These are phyloP conservation scores for Macrostomum lignano DNA, from an alignment of 1,140 invertebrate species.

Conservation along the genomic window DNA sequence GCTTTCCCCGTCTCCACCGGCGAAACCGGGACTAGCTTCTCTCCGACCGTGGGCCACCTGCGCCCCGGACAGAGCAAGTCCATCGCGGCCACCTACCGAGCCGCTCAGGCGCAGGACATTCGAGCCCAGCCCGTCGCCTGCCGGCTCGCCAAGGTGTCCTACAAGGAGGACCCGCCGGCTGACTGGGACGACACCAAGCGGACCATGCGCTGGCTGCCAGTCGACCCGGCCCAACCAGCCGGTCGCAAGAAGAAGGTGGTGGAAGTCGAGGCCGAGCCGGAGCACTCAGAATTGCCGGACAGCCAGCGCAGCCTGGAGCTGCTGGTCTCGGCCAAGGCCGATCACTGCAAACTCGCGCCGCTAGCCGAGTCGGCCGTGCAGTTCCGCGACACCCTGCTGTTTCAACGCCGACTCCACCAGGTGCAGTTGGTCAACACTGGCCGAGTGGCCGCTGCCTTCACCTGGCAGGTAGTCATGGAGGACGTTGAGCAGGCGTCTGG, in stretches of 20 bases:
- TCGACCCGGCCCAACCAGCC: slow-evolving; percentile 2
- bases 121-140: neutral
- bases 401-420: slow-evolving; percentile 24
- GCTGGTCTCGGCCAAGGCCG: slow-evolving; percentile 16
- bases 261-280: slow-evolving; percentile 22
- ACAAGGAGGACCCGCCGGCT: slow-evolving; percentile 6
- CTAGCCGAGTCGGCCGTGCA: slow-evolving; percentile 14
- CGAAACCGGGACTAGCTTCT: slow-evolving; percentile 3
- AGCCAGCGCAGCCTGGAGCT: slow-evolving; percentile 15
- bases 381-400: slow-evolving; percentile 26
- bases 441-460: neutral
- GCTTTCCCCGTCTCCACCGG: slow-evolving; percentile 6
- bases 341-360: slow-evolving; percentile 21
- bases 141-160: neutral
- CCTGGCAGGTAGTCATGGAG: no score
- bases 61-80: slow-evolving; percentile 4
- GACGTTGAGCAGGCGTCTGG: no score
- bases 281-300: slow-evolving; percentile 16
- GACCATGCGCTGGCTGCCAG: slow-evolving; percentile 23
- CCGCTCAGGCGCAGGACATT: neutral
- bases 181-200: slow-evolving; percentile 27
- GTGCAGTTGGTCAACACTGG: neutral
- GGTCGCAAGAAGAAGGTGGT: slow-evolving; percentile 10
- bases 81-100: neutral
- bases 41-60: slow-evolving; percentile 7